Base-by-base conservation (phyloP, 2,113 vertebrate species). In the Gila orcuttii region DNA sequence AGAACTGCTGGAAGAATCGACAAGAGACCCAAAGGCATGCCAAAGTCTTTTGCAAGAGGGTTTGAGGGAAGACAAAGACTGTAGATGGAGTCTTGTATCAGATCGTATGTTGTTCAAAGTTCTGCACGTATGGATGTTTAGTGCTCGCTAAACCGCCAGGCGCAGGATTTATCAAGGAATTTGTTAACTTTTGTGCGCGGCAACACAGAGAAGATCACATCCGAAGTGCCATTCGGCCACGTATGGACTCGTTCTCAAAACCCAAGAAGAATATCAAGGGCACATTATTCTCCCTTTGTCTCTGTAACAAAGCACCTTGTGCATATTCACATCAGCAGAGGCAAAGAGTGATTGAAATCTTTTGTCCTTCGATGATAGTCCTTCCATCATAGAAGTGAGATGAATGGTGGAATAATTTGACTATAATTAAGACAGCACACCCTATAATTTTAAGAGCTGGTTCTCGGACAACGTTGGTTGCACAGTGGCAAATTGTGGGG, bases 21-120 rank as follows among this genome's bases (percentile, higher is more conserved):
- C 89, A 90, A 91, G 89, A 90, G 90, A 57, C 19, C 7, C 55
- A 57, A 57, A 93, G 89, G 92, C 91, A 91, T 87, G 90, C 91
- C 86, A 91, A 92, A 93, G 94, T 92, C 92, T 90, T 89, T 87
- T 86, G 89, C 89, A 91, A 92, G 89, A 85, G 91, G 85, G 83
- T 81, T 47, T 31, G 36, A 81, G 25, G 87, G 87, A 90, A 90
- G 90, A 94, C 91, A 93, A 92, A 93, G 91, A 31, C 71, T 21
- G 25, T 66, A 81, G 55, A 66, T 62, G 42, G n/a, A 81, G 77
- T 17, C 1, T n/a, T 11, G 83, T 12, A 33, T 77, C 50, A n/a
- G n/a, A 10, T 36, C 10, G 52, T 28, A 31, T 39, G 36, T 50
- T 57, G 55, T 8, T 57, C 19, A 23, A 19, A 57, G 2, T 57